Evolutionary conservation across 2,888 invertebrate species (phyloP).

Genomic region (Drosophila glabriapex): DNA sequence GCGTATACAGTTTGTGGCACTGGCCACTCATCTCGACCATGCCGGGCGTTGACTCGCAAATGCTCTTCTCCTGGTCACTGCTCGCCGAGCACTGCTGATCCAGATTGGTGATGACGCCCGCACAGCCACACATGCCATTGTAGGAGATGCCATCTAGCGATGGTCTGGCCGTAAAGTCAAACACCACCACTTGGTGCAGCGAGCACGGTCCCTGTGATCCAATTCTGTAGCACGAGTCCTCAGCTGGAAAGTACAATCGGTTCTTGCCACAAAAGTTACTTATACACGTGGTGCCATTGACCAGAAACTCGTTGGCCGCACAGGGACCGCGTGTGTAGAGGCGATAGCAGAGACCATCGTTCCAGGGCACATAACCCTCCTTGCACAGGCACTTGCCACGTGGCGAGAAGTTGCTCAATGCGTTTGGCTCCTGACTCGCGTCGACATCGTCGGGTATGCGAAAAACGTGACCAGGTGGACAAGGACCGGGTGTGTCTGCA

Average conservation of each 20-base stretch:
- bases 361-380: conserved; percentile 88
- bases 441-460: conserved; percentile 86
- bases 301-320: conserved; percentile 88
- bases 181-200: conserved; percentile 90
- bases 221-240: conserved; percentile 91
- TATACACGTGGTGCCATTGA: conserved; percentile 89
- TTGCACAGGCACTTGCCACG: conserved; percentile 90
- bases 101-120: conserved; percentile 85
- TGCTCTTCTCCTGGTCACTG: conserved; percentile 77
- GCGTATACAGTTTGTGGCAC: conserved; percentile 92
- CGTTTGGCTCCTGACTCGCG: conserved; percentile 39
- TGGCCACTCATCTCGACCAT: conserved; percentile 89
- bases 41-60: conserved; percentile 88
- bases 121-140: conserved; percentile 93
- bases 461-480: conserved; percentile 90
- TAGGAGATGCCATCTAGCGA: conserved; percentile 93
- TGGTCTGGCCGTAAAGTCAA: conserved; percentile 92
- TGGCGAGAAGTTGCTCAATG: conserved; percentile 63
- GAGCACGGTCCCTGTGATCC: conserved; percentile 92
- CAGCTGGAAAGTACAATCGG: conserved; percentile 90
- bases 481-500: conserved; percentile 91
- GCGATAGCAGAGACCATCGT: conserved; percentile 91
- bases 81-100: conserved; percentile 82
- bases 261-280: conserved; percentile 91
- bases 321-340: conserved; percentile 93